Percentiles rank a stretch among this genome's conserved stretches.
phyloP scores from a whole-genome alignment of 2,888 invertebrate species.

The Belgica antarctica region DNA sequence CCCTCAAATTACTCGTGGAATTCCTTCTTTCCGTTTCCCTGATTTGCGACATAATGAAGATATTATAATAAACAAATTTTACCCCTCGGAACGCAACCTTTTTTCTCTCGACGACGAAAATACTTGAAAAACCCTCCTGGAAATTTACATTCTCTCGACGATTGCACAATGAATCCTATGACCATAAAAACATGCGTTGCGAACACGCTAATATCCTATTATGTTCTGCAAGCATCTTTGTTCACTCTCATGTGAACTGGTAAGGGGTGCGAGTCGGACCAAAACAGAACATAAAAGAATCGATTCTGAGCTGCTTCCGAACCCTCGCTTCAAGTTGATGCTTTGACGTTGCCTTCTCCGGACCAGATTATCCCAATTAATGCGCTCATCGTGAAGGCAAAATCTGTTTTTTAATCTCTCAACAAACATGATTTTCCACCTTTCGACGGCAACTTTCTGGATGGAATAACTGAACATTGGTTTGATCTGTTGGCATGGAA shows the following conservation, averaged over 20 bases:
- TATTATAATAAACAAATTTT: constrained; percentile 42
- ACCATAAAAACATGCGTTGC: constrained; percentile 33
- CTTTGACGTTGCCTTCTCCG: not conserved
- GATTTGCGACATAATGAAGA: constrained; percentile 43
- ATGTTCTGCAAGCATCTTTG: not conserved
- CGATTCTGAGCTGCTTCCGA: too few species aligned
- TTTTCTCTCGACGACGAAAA: constrained; percentile 12
- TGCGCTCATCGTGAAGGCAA: constrained; percentile 30
- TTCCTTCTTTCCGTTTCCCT: not conserved
- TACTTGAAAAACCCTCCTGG: constrained; percentile 21
- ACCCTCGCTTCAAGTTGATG: constrained; percentile 16
- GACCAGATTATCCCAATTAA: constrained; percentile 43
- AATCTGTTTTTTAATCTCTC: constrained; percentile 22
- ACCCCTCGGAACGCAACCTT: constrained; percentile 23
- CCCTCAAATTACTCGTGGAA: constrained; percentile 37
- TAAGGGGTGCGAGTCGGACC: not conserved
- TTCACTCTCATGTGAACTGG: constrained; percentile 3
- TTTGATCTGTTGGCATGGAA: not conserved
- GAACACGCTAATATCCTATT: constrained; percentile 41
- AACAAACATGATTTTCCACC: constrained; percentile 18
- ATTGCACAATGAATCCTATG: constrained; percentile 7
- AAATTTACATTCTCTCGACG: not conserved
- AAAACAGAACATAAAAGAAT: not conserved
- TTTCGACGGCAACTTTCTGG: not conserved
- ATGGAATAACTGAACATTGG: not conserved